Percentiles rank a stretch among this genome's conserved stretches.
These are phyloP conservation scores for Melanostigma gelatinosum DNA, from an alignment of 2,113 vertebrate genomes.

Conservation along the genomic window DNA sequence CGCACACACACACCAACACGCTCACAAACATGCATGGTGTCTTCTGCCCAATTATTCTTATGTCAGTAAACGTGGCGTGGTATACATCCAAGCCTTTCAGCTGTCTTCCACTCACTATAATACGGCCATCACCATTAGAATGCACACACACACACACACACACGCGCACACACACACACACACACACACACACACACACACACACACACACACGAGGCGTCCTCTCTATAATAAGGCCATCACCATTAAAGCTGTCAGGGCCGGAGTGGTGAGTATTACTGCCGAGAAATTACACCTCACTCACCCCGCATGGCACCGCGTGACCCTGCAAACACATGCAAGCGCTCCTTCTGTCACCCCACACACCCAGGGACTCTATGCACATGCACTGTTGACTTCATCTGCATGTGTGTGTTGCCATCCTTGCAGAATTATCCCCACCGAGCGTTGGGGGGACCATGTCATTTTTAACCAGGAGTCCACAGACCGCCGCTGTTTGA, in stretches of 20 bases:
- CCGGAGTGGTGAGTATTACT: slow-evolving; percentile 81
- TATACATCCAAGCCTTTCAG: slow-evolving; percentile 71
- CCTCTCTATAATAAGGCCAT: slow-evolving; percentile 88
- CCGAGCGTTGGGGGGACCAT: slow-evolving; percentile 10
- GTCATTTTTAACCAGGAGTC: slow-evolving; percentile 49
- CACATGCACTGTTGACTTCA: slow-evolving; percentile 8
- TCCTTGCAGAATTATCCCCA: background rate
- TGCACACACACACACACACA: slow-evolving; percentile 39
- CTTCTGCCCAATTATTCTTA: slow-evolving; percentile 62
- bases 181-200: slow-evolving; percentile 37
- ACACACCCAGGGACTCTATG: slow-evolving; percentile 7
- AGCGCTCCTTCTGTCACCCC: slow-evolving; percentile 35
- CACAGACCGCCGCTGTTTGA: slow-evolving; percentile 24
- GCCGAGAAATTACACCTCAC: slow-evolving; percentile 80
- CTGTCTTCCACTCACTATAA: slow-evolving; percentile 65
- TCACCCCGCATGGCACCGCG: slow-evolving; percentile 60
- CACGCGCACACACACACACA: slow-evolving; percentile 39
- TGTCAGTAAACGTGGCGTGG: slow-evolving; percentile 55
- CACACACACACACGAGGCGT: slow-evolving; percentile 36
- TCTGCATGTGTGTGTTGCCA: slow-evolving; percentile 22
- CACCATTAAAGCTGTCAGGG: slow-evolving; percentile 87
- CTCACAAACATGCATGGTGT: slow-evolving; percentile 33
- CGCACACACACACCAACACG: slow-evolving; percentile 6
- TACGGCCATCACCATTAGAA: slow-evolving; percentile 75
- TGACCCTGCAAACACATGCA: slow-evolving; percentile 59